Evolutionary conservation across 2,888 invertebrate genomes (phyloP).

Genomic region (Mesoligia furuncula): DNA sequence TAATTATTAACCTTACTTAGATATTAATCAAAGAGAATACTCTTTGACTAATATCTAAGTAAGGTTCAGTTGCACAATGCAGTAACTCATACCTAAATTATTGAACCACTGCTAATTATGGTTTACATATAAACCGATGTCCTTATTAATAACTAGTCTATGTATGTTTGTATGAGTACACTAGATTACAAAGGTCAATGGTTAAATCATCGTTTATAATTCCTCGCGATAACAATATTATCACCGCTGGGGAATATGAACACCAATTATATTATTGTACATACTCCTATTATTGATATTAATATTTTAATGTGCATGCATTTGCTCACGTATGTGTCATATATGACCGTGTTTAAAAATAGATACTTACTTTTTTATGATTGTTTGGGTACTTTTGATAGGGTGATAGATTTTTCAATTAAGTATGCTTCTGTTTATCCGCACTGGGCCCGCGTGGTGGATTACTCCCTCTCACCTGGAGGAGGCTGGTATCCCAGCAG

Average conservation of each 20-base stretch:
- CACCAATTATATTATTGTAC: slow-evolving; percentile 36
- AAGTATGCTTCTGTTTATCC: not conserved
- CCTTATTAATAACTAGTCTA: slow-evolving; percentile 53
- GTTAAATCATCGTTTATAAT: slow-evolving; percentile 77
- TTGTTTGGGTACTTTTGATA: not conserved
- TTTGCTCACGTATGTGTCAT: slow-evolving; percentile 23
- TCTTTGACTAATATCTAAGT: not conserved
- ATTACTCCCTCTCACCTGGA: not conserved
- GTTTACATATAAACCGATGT: slow-evolving; percentile 40
- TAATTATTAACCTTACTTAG: too few species aligned
- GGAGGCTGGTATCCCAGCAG: not conserved
- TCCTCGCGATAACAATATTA: slow-evolving; percentile 71
- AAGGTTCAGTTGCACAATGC: not conserved
- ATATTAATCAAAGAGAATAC: too few species aligned
- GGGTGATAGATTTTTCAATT: not conserved
- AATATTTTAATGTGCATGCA: slow-evolving; percentile 28
- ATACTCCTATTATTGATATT: slow-evolving; percentile 34
- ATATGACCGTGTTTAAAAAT: slow-evolving; percentile 25
- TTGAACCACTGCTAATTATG: slow-evolving; percentile 6
- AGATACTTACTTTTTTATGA: not conserved
- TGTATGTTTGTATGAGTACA: slow-evolving; percentile 56
- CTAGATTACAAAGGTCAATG: slow-evolving; percentile 74
- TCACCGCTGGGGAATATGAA: slow-evolving; percentile 59
- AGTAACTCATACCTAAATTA: slow-evolving; percentile 4
- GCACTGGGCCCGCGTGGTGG: not conserved